Evolutionary conservation across 2,113 vertebrate genomes (phyloP), one percentile per base, ranked within the genome.

Genomic region (Lamprotornis superbus): DNA sequence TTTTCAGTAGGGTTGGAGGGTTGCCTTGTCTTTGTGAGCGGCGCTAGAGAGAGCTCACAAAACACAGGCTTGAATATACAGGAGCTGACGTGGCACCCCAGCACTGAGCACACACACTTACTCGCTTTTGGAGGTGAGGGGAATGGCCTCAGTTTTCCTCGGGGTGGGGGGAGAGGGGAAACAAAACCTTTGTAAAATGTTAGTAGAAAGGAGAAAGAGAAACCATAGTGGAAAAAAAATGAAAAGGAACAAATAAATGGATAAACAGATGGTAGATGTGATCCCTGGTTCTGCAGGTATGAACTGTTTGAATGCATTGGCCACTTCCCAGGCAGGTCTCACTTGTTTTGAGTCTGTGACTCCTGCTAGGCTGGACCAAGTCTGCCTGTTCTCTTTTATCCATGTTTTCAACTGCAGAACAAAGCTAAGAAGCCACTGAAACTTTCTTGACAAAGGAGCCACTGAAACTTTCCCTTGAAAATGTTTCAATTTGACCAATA

Each of bases 401-500:
- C n/a, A 31, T 56, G 4, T 44, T 90, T 94, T 80, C 75, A 83
- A 44, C 28, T 42, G 85, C 23, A 91, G 78, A 77, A 65, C 0
- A 2, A 78, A 74, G 49, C 55, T 57, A 88, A 60, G 40, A 12
- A 42, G 40, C 40, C 40, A 42, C 40, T 42, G 69, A 85, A 82
- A 85, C 18, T 40, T 44, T 75, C 19, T 21, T 56, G 52, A 79
- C 56, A 87, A 79, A 79, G 40, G 3, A 68, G 18, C 39, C n/a
- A 63, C 81, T 87, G 57, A 90, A 71, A 64, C 19, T 79, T 71
- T 85, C 59, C 37, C 35, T 73, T 83, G 33, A 90, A 95, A 80
- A 77, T 53, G 35, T 80, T 47, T 92, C 18, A 33, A 69, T 90
- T 92, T 83, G 90, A 93, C 40, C 93, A 96, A 69, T 28, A 76